Base-by-base conservation (phyloP, 2,113 vertebrate genomes). In the Platycercus adscitus region DNA sequence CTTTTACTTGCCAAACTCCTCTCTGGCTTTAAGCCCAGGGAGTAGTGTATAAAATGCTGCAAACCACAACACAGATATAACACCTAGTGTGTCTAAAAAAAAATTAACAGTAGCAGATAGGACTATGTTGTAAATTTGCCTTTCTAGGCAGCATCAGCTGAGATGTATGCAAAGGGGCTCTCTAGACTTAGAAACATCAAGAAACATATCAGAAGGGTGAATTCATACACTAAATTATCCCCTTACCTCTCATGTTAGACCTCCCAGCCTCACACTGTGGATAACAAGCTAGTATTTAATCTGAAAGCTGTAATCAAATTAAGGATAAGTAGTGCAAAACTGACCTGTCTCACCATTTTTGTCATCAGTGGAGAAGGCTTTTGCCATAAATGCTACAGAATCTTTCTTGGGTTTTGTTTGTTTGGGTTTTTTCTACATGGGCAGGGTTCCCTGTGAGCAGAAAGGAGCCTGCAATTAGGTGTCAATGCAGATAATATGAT, bases 1-100 rank as follows among this genome's bases (percentile, higher is more conserved):
- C 31, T 93, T 91, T 66, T 89, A 18, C 37, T 84, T 93, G 91
- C 44, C 33, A 76, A 17, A 26, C 24, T 72, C 18, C 11, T 84
- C 15, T 0, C 1, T 56, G 63, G 17, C 72, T 93, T 56, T 39
- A 56, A 91, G 69, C 80, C 29, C 53, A 65, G 56, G 24, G 56
- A 81, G 10, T 11, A 44, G 44, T 3, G 10, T 17, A n/a, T 77
- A 63, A 83, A 87, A 73, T 50, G 29, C n/a, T 86, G 58, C 37
- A 92, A 90, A 29, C 28, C 35, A 4, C n/a, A 76, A 13, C 50
- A 33, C 14, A 20, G 88, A 44, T 11, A 18, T n/a, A 58, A 46
- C 52, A 87, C 23, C 25, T 17, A 4, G 33, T 35, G 13, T 35
- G 56, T 58, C 6, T 35, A 24, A 58, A 58, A n/a, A 43, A n/a